Conservation (phyloP, 2,113 vertebrate species). For the Trogon melanurus region DNA sequence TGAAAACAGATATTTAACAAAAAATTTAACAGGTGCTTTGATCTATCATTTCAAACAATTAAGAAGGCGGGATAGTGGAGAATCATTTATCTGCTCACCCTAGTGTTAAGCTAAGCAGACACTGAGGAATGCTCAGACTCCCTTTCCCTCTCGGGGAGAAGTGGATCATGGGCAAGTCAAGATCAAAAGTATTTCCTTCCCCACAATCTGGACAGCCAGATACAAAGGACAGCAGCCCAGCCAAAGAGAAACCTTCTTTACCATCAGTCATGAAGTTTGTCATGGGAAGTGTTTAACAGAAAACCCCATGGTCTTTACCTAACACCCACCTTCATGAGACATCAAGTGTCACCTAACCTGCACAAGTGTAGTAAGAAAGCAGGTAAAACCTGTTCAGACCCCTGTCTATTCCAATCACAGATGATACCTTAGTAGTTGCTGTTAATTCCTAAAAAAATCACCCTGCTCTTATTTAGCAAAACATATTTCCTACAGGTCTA, state of each 20-base stretch:
- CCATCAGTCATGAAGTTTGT: neutral
- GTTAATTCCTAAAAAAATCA: neutral
- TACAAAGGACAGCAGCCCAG: neutral
- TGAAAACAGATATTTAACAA: neutral
- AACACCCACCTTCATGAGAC: neutral
- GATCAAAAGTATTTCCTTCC: neutral
- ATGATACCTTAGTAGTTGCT: too few relatives aligned
- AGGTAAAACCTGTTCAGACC: neutral
- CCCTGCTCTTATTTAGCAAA: neutral
- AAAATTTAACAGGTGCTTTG: neutral
- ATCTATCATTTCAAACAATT: neutral
- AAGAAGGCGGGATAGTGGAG: too few relatives aligned
- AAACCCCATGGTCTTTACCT: neutral
- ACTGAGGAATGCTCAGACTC: neutral
- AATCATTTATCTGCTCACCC: neutral
- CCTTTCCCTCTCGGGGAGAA: neutral
- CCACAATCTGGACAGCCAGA: neutral
- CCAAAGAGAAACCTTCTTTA: neutral
- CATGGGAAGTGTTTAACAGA: neutral
- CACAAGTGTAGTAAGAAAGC: neutral
- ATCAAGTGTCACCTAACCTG: neutral
- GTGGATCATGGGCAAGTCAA: rapidly evolving
- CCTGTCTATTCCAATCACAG: too few relatives aligned
- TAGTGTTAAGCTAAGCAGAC: neutral
- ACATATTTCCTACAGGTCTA: neutral